A percentile compares a stretch with the other conserved stretches of the same genome.
These are phyloP conservation scores for Agrilus planipennis DNA, from an alignment of 1,140 invertebrate genomes.

Conservation along the genomic window DNA sequence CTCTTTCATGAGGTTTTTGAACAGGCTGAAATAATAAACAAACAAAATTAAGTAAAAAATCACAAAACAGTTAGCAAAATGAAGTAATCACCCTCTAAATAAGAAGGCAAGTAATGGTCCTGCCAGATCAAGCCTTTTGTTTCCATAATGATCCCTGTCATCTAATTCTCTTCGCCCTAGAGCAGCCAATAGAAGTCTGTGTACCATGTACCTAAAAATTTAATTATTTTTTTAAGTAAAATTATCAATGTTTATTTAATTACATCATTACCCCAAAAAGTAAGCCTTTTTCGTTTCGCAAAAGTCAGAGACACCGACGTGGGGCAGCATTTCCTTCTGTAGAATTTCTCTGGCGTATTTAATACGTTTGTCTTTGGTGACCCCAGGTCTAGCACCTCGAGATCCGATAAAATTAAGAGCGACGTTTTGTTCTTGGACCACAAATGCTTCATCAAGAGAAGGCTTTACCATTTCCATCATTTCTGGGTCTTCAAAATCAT, in stretches of 20 bases:
- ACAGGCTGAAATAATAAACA: constrained; percentile 50
- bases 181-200: constrained; percentile 83
- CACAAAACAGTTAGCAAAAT: too few species aligned
- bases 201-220: constrained; percentile 83
- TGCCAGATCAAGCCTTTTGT: constrained; percentile 94
- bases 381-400: constrained; percentile 90
- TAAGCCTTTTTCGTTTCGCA: constrained; percentile 99
- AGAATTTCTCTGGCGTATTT: constrained; percentile 98
- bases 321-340: constrained; percentile 99
- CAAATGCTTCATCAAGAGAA: constrained; percentile 97
- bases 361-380: constrained; percentile 96
- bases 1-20: constrained; percentile 90
- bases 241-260: background rate
- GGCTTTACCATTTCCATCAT: constrained; percentile 99
- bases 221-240: constrained; percentile 4
- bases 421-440: constrained; percentile 98
- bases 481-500: constrained; percentile 98
- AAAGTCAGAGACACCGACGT: constrained; percentile 97
- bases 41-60: too few species aligned
- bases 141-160: constrained; percentile 99
- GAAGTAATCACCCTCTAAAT: constrained; percentile 61
- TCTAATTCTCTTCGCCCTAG: constrained; percentile 92
- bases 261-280: constrained; percentile 63
- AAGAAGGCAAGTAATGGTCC: constrained; percentile 92
- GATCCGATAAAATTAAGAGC: constrained; percentile 97